A percentile compares a stretch with the other conserved stretches of the same genome.
phyloP scores from a whole-genome alignment of 2,888 invertebrate genomes.

The Ophion ventricosus region DNA sequence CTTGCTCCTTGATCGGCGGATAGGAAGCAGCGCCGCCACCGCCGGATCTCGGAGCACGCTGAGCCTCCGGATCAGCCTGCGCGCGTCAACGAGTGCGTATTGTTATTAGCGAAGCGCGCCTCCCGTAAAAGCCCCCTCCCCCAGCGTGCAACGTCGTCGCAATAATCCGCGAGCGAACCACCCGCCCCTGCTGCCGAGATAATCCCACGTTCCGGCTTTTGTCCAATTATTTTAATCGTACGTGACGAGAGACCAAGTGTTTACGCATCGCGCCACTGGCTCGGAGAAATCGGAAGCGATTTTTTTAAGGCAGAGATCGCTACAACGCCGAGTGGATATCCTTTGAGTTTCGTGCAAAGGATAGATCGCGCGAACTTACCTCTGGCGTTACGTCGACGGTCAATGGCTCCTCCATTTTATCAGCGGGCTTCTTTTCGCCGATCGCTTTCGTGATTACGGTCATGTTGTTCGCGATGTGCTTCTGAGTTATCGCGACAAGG shows the following conservation, averaged over 20 bases:
- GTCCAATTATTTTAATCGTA: no score
- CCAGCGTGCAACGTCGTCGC: neutral
- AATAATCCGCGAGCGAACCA: conserved; percentile 60
- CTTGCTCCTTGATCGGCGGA: conserved; percentile 69
- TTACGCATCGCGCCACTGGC: no score
- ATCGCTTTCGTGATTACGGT: conserved; percentile 91
- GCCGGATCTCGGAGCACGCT: conserved; percentile 70
- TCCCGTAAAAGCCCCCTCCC: neutral
- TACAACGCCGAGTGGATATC: no score
- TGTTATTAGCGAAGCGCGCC: neutral
- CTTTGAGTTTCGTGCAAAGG: neutral
- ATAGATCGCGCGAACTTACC: conserved; percentile 74
- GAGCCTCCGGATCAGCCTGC: conserved; percentile 84
- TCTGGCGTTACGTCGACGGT: conserved; percentile 85
- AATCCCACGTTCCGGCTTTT: no score
- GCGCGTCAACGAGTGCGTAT: conserved; percentile 28
- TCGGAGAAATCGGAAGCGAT: no score
- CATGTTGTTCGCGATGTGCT: conserved; percentile 84
- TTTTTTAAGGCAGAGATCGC: no score
- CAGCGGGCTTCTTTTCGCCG: conserved; percentile 88
- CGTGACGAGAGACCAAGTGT: no score
- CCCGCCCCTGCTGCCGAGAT: conserved; percentile 65
- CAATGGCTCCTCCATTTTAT: conserved; percentile 88
- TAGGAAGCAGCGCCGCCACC: conserved; percentile 81
- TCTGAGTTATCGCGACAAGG: neutral